Evolutionary conservation across 2,888 invertebrate genomes (phyloP).

Genomic region (Xestobium rufovillosum): DNA sequence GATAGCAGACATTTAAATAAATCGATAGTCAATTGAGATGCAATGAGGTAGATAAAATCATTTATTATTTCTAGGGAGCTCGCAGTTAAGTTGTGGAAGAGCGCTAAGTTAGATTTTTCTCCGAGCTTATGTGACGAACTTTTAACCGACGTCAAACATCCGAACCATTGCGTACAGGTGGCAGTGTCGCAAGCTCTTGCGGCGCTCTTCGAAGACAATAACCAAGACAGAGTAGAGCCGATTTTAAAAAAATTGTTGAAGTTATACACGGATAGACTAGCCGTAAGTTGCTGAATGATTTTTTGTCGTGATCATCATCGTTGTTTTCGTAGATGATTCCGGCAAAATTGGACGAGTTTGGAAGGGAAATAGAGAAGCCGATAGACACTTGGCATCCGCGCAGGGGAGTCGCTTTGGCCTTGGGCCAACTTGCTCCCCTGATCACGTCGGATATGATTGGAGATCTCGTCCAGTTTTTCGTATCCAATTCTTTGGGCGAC

Average conservation of each 20-base stretch:
- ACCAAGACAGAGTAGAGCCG: constrained; percentile 47
- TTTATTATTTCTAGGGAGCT: constrained; percentile 47
- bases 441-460: constrained; percentile 62
- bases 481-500: constrained; percentile 80
- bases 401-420: constrained; percentile 78
- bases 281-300: constrained; percentile 43
- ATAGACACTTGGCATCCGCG: constrained; percentile 88
- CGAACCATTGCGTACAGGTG: constrained; percentile 73
- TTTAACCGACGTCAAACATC: constrained; percentile 68
- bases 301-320: constrained; percentile 7
- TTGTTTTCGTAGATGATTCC: constrained; percentile 61
- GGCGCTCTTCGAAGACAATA: constrained; percentile 52
- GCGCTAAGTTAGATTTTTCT: constrained; percentile 47
- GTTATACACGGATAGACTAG: constrained; percentile 68
- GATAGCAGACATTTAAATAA: no score
- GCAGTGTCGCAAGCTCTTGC: constrained; percentile 78
- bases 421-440: constrained; percentile 71
- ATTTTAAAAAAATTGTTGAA: constrained; percentile 60
- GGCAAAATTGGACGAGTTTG: constrained; percentile 83
- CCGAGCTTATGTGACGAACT: constrained; percentile 49
- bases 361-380: constrained; percentile 75
- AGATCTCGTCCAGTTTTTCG: constrained; percentile 71
- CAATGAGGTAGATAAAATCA: no score
- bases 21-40: no score
- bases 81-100: constrained; percentile 57